A percentile compares a stretch with the other conserved stretches of the same genome.
Conservation (phyloP, 2,113 vertebrate species). For the Bucco capensis region DNA sequence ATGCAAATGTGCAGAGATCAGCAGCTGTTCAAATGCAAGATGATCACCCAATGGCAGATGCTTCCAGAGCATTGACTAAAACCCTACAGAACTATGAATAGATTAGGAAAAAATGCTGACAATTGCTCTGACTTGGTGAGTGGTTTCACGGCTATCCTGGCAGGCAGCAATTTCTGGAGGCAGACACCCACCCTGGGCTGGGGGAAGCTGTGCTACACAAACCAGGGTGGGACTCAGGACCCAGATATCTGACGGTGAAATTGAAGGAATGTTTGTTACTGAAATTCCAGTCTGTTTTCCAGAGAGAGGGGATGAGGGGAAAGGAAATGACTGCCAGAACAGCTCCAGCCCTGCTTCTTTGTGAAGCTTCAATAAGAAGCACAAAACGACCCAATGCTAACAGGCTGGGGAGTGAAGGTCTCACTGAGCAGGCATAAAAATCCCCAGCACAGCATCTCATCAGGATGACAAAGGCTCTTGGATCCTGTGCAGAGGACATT, state of each 20-base stretch:
- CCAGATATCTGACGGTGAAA: conserved; percentile 37
- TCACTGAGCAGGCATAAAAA: not conserved
- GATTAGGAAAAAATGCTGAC: conserved; percentile 60
- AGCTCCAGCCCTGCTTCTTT: not conserved
- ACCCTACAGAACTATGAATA: conserved; percentile 41
- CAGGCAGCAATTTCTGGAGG: not conserved
- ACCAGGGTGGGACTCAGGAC: not conserved
- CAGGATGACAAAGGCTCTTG: not conserved
- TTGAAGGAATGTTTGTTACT: conserved; percentile 31
- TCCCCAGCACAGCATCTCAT: not conserved
- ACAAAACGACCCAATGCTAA: not conserved
- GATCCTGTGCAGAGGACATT: not conserved
- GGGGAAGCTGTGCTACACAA: not conserved
- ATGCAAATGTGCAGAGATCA: conserved; percentile 41
- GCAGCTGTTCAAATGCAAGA: conserved; percentile 56
- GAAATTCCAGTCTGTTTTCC: conserved; percentile 49
- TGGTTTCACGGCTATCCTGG: conserved; percentile 6
- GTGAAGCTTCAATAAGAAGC: not conserved
- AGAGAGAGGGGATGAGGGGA: not conserved
- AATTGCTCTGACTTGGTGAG: conserved; percentile 29
- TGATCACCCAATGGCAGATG: conserved; percentile 31
- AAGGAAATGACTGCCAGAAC: conserved; percentile 3
- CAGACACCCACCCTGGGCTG: not conserved
- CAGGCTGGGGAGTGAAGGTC: not conserved
- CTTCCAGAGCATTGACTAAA: conserved; percentile 29